These are phyloP conservation scores for Xylophagus ater DNA, from an alignment of 2,888 invertebrate genomes.

Conservation along the genomic window DNA sequence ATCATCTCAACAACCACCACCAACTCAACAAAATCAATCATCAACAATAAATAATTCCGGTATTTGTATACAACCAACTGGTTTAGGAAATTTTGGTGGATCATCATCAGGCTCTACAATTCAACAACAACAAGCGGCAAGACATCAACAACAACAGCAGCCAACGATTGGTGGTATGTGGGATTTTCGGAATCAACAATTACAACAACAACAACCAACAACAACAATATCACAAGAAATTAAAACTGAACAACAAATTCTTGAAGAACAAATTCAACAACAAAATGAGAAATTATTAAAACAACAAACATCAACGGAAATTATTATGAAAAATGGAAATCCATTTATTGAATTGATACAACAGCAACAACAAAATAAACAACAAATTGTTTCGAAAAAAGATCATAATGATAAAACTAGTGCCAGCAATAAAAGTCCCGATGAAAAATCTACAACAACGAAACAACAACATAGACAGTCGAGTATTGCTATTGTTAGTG, in stretches of 20 bases:
- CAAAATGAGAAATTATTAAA: conserved; percentile 3
- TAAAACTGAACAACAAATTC: conserved; percentile 18
- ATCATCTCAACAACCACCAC: too few species aligned
- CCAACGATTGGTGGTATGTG: conserved; percentile 2
- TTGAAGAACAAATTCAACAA: conserved; percentile 14
- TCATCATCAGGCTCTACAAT: background rate
- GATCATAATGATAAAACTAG: background rate
- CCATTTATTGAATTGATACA: background rate
- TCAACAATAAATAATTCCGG: too few species aligned
- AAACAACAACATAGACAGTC: conserved; percentile 20
- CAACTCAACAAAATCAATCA: too few species aligned
- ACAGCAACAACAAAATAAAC: background rate
- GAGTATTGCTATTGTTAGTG: background rate
- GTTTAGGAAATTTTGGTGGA: too few species aligned
- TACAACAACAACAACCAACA: conserved; percentile 7
- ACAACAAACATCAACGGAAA: conserved; percentile 1
- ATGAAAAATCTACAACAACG: background rate
- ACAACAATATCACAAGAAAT: conserved; percentile 14
- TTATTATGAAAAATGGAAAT: too few species aligned
- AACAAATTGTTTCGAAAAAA: background rate
- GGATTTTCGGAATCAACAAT: conserved; percentile 11
- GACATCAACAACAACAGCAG: conserved; percentile 6
- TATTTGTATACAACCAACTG: too few species aligned
- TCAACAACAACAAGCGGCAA: background rate
- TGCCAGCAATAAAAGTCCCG: background rate